Conservation (phyloP, 37 sponge, comb jelly and placozoan species). For the Oopsacas minuta region DNA sequence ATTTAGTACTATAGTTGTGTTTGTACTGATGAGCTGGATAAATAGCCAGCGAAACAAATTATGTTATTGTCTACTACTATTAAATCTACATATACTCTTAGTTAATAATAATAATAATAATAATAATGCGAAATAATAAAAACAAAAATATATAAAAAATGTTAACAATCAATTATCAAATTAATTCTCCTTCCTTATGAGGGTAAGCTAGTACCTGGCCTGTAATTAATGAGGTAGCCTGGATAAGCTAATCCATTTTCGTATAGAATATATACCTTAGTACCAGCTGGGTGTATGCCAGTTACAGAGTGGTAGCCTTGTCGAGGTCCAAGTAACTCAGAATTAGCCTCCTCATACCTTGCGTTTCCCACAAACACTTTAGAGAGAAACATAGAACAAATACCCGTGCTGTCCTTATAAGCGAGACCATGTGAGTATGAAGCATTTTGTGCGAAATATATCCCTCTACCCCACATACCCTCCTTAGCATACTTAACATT, state of each 20-base stretch:
- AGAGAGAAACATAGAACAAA: background rate
- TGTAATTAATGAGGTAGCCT: background rate
- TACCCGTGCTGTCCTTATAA: background rate
- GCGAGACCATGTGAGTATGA: background rate
- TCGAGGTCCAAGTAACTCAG: background rate
- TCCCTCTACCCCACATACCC: background rate
- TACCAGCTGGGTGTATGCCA: background rate
- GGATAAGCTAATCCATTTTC: conserved; percentile 2
- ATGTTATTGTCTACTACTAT: no score
- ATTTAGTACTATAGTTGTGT: no score
- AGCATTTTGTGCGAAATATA: background rate
- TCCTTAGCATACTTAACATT: background rate
- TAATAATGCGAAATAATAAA: no score
- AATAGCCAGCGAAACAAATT: no score
- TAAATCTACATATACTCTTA: no score
- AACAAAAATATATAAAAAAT: no score
- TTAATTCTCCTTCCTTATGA: no score
- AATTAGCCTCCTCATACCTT: background rate
- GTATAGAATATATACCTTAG: background rate
- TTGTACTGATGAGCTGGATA: no score
- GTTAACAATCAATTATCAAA: no score
- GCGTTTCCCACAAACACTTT: conserved; percentile 9
- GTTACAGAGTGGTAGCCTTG: background rate
- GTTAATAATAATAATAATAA: no score
- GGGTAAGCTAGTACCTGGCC: no score